These are phyloP conservation scores for Leptopilina drosophilae DNA, from an alignment of 2,888 invertebrate genomes.

Conservation along the genomic window DNA sequence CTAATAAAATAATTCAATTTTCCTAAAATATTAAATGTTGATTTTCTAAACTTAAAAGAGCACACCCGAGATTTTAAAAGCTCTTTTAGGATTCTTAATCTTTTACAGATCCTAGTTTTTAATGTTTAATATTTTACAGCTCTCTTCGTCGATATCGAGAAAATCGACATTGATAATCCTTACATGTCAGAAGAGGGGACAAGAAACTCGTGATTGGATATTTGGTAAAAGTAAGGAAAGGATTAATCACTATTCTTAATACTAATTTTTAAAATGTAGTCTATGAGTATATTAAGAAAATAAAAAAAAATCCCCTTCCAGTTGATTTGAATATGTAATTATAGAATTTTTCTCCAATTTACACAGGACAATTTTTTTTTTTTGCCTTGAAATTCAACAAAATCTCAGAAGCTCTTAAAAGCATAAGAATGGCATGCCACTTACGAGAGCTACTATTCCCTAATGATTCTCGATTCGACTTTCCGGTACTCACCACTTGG, in stretches of 20 bases:
- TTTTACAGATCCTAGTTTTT: no score
- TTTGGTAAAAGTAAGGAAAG: background rate
- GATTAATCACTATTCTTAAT: background rate
- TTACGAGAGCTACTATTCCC: conserved; percentile 58
- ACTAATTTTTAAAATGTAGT: background rate
- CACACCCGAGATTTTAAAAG: no score
- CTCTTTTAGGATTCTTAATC: no score
- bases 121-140: background rate
- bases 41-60: no score
- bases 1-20: no score
- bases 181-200: background rate
- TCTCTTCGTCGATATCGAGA: background rate
- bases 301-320: no score
- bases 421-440: conserved; percentile 50
- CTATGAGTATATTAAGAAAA: no score
- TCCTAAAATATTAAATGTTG: no score
- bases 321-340: background rate
- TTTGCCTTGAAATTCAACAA: background rate
- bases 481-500: conserved; percentile 58
- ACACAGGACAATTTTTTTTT: background rate
- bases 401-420: background rate
- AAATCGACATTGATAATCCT: background rate
- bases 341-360: background rate
- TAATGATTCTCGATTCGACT: conserved; percentile 58
- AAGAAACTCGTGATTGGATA: background rate